A percentile compares a stretch with the other conserved stretches of the same genome.
These are phyloP conservation scores for Apostichopus leukothele DNA, from an alignment of 53 echinoderm and acorn worm genomes.

Conservation along the genomic window DNA sequence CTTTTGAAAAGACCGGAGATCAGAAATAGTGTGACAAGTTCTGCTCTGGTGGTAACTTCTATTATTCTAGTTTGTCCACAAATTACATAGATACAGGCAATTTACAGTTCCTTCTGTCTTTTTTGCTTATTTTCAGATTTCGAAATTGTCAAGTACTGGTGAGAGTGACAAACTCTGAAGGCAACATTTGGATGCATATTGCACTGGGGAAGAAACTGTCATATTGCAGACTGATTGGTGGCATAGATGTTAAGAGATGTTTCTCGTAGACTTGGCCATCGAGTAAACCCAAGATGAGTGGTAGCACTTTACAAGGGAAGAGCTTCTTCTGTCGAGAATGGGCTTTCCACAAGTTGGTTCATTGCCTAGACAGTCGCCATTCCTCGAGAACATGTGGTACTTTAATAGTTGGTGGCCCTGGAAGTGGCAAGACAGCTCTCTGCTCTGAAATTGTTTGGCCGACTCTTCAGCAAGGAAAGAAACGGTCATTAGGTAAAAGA, in stretches of 20 bases:
- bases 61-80: background rate
- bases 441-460: conserved; percentile 97
- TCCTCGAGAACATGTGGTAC: conserved; percentile 98
- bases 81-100: background rate
- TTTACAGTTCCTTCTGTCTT: background rate
- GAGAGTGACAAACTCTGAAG: background rate
- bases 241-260: background rate
- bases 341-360: conserved; percentile 98
- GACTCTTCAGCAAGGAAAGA: conserved; percentile 84
- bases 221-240: background rate
- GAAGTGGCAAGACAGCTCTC: conserved; percentile 95
- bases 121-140: background rate
- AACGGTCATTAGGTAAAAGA: conserved; percentile 80
- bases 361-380: conserved; percentile 89
- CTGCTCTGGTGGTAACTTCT: conserved; percentile 2
- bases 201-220: background rate
- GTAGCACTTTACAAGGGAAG: conserved; percentile 97
- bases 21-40: background rate
- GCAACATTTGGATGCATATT: background rate
- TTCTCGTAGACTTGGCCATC: background rate
- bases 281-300: conserved; percentile 61
- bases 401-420: conserved; percentile 95
- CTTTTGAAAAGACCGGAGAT: background rate
- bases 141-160: background rate
- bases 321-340: conserved; percentile 98